Base-by-base conservation (phyloP, 2,797 vertebrate species). In the Sebastes itinus region DNA sequence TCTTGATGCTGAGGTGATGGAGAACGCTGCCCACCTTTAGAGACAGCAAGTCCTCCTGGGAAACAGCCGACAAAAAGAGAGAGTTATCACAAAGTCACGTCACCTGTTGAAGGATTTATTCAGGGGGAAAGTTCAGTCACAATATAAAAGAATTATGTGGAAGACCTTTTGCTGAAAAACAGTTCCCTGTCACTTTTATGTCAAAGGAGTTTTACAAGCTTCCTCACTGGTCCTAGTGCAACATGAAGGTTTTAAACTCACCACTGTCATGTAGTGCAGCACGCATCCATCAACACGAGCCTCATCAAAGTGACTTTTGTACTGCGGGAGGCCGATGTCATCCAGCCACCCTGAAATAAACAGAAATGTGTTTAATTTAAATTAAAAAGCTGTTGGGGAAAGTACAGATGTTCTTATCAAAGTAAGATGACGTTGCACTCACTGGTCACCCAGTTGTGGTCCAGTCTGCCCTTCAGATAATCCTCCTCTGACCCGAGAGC, bases 391-490 rank as follows among this genome's bases (percentile, higher is more conserved):
- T 1, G 2, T 2, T 3, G 23, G 5, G 28, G 4, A 2, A 9
- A 1, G n/a, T 1, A 4, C 11, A 1, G 7, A 5, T 6, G 3
- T 7, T 6, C 22, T 4, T 6, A 1, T 7, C 3, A 8, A 8
- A 10, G 7, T 20, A 3, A 69, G 6, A 30, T 1, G 4, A 2
- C 2, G 0, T 54, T 28, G 27, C 42, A 93, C 97, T 97, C 95
- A 99, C 98, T 96, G 70, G 97, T 99, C 85, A 99, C 98, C 98
- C 98, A 99, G 93, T 96, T 97, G 93, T 98, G 97, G 92, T 99
- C 98, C 92, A 99, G 92, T 87, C 96, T 97, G 18, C 97, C 97
- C 8, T 96, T 96, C 69, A 96, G 96, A 74, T 97, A 96, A 1
- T 97, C 97, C 16, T 97, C 97, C 55, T 97, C 96, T 0, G 96